Evolutionary conservation across 2,888 invertebrate species (phyloP).

Genomic region (Thalpophila matura): DNA sequence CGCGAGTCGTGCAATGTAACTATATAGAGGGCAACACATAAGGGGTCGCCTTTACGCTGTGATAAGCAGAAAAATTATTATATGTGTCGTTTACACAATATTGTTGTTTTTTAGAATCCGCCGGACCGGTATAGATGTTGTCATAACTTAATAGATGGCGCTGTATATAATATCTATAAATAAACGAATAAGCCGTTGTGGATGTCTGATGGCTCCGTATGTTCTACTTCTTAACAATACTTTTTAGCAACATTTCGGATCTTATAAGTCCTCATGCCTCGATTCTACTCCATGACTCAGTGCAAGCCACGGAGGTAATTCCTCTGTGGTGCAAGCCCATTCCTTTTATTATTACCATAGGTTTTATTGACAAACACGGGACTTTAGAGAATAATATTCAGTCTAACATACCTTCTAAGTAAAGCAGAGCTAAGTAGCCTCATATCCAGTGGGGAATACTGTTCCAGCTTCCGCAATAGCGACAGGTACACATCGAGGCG

Average conservation of each 20-base stretch:
- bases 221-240: too few relatives aligned
- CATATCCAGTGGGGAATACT: constrained; percentile 88
- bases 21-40: constrained; percentile 16
- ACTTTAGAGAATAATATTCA: neutral
- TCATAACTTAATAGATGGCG: constrained; percentile 31
- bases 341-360: too few relatives aligned
- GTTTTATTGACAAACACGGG: neutral
- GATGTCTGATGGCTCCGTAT: neutral
- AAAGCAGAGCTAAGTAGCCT: constrained; percentile 90
- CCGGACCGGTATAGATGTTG: neutral
- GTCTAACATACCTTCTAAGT: constrained; percentile 88
- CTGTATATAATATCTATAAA: neutral
- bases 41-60: neutral
- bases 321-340: too few relatives aligned
- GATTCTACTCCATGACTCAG: too few relatives aligned
- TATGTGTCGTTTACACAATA: neutral
- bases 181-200: neutral
- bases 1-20: neutral
- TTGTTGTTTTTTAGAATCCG: neutral
- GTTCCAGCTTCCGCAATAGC: constrained; percentile 91
- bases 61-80: neutral
- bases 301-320: too few relatives aligned
- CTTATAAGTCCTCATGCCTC: too few relatives aligned
- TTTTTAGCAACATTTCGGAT: too few relatives aligned
- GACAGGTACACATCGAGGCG: constrained; percentile 91